Evolutionary conservation across 2,797 vertebrate genomes (phyloP).

Genomic region (Clarias laeviceps): DNA sequence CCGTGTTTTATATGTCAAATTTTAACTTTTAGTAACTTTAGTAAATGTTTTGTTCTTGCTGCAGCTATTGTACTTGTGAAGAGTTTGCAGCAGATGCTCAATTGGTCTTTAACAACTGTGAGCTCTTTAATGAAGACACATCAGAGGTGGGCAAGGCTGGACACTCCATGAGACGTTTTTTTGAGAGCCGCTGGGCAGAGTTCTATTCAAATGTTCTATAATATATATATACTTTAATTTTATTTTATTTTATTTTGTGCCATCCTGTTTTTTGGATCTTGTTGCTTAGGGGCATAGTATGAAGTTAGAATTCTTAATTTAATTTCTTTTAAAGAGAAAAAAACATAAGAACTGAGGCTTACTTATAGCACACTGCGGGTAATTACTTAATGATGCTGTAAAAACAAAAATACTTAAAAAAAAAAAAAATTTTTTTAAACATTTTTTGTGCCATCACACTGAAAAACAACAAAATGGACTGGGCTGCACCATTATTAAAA

Average conservation of each 20-base stretch:
- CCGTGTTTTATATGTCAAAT: neutral
- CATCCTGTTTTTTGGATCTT: slow-evolving; percentile 14
- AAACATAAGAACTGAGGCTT: slow-evolving; percentile 59
- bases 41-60: neutral
- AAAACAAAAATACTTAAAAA: slow-evolving; percentile 1
- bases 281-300: slow-evolving; percentile 7
- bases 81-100: slow-evolving; percentile 90
- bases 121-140: slow-evolving; percentile 93
- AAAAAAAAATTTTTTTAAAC: too few species aligned
- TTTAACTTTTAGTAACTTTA: neutral
- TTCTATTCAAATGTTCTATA: slow-evolving; percentile 83
- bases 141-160: slow-evolving; percentile 90
- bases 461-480: neutral
- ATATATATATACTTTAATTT: slow-evolving; percentile 68
- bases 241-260: slow-evolving; percentile 48
- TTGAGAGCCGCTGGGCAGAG: slow-evolving; percentile 93
- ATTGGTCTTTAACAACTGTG: slow-evolving; percentile 93
- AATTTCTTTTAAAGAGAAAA: neutral
- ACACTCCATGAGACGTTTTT: slow-evolving; percentile 89
- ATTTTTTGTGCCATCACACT: neutral
- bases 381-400: slow-evolving; percentile 66
- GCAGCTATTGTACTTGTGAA: slow-evolving; percentile 89
- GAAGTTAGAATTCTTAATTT: slow-evolving; percentile 15
- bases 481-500: neutral
- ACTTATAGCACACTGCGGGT: slow-evolving; percentile 47